Conservation (phyloP, 2,888 invertebrate species). For the Heliconius aoede region DNA sequence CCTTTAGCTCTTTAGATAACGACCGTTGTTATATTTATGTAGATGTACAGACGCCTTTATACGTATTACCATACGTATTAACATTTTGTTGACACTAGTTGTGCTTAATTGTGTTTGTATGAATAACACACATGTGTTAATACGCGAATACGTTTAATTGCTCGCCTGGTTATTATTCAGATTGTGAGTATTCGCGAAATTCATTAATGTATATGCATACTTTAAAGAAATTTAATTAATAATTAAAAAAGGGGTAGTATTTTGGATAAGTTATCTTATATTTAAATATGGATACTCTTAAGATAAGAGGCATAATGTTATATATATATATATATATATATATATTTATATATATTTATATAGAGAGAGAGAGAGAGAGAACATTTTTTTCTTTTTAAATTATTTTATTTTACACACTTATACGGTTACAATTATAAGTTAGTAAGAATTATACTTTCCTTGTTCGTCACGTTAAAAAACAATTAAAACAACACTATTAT, state of each 20-base stretch:
- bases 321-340: no score
- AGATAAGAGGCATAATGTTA: no score
- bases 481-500: background rate
- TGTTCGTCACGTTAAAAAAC: background rate
- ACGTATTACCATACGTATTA: constrained; percentile 4
- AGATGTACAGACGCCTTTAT: background rate
- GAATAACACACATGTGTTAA: background rate
- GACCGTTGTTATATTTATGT: background rate
- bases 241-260: background rate
- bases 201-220: background rate
- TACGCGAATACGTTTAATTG: background rate
- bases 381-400: no score
- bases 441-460: no score
- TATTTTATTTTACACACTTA: no score
- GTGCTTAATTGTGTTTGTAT: constrained; percentile 9
- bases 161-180: constrained; percentile 1
- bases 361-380: no score
- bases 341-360: no score
- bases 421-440: no score
- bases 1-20: background rate
- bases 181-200: background rate
- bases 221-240: background rate
- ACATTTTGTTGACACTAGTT: background rate
- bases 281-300: no score
- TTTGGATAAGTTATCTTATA: no score